phyloP scores from a whole-genome alignment of 2,797 vertebrate genomes.

The Adrianichthys oophorus region DNA sequence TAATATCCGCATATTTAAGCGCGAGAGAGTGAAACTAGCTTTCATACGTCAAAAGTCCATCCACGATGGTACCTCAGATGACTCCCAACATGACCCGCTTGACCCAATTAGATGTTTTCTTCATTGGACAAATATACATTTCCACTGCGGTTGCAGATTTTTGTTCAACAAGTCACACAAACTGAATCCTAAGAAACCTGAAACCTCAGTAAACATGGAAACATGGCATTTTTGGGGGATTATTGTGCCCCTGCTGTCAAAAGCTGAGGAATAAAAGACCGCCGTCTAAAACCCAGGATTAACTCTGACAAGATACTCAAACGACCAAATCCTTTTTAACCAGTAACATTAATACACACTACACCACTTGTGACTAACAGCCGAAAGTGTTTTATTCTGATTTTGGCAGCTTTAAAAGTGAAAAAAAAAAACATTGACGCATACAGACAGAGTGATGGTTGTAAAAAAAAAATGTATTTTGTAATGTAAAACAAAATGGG shows the following conservation, averaged over 20 bases:
- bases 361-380: constrained; percentile 56
- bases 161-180: constrained; percentile 63
- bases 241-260: constrained; percentile 45
- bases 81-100: constrained; percentile 57
- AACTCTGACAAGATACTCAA: constrained; percentile 55
- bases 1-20: background rate
- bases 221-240: constrained; percentile 48
- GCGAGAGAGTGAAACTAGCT: constrained; percentile 43
- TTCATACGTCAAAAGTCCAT: constrained; percentile 42
- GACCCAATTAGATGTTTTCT: constrained; percentile 62
- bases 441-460: constrained; percentile 48
- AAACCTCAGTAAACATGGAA: constrained; percentile 55
- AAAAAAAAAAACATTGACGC: constrained; percentile 45
- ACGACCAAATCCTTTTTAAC: constrained; percentile 58
- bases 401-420: constrained; percentile 46
- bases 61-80: constrained; percentile 57
- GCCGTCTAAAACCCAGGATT: constrained; percentile 48
- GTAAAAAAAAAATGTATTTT: constrained; percentile 77
- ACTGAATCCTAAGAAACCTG: constrained; percentile 55
- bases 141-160: constrained; percentile 66
- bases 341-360: constrained; percentile 45
- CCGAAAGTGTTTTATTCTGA: constrained; percentile 38
- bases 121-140: constrained; percentile 61
- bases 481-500: constrained; percentile 62
- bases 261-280: constrained; percentile 56